phyloP scores from a whole-genome alignment of 2,113 vertebrate species.

The Acinonyx jubatus region DNA sequence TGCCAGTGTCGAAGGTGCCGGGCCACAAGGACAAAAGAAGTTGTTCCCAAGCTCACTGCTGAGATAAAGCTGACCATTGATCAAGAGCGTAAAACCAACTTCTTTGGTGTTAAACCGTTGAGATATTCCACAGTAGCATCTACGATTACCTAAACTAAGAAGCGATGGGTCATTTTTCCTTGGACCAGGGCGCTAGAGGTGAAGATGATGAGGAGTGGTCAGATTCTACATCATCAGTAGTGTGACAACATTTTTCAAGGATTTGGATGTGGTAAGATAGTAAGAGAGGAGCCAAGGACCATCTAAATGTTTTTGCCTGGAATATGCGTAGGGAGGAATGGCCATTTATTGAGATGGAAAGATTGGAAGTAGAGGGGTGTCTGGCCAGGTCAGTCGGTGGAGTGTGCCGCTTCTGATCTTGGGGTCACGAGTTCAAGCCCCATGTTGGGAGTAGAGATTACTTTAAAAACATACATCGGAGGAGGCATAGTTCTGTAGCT shows the following conservation, averaged over 20 bases:
- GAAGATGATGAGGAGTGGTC: background rate
- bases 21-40: background rate
- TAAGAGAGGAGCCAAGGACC: background rate
- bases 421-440: background rate
- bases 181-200: background rate
- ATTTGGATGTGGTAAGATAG: background rate
- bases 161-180: background rate
- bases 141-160: background rate
- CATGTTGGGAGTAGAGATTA: background rate
- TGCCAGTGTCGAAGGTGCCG: background rate
- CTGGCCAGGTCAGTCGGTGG: background rate
- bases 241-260: background rate
- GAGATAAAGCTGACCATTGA: background rate
- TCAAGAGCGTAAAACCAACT: background rate
- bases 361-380: background rate
- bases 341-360: background rate
- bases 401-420: background rate
- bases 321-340: background rate
- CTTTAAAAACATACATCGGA: background rate
- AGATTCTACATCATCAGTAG: background rate
- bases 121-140: background rate
- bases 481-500: background rate
- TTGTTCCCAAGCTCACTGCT: background rate
- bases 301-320: background rate
- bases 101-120: background rate